A percentile compares a stretch with the other conserved stretches of the same genome.
Conservation (phyloP, 1,140 invertebrate species). For the Sarcophaga bullata region DNA sequence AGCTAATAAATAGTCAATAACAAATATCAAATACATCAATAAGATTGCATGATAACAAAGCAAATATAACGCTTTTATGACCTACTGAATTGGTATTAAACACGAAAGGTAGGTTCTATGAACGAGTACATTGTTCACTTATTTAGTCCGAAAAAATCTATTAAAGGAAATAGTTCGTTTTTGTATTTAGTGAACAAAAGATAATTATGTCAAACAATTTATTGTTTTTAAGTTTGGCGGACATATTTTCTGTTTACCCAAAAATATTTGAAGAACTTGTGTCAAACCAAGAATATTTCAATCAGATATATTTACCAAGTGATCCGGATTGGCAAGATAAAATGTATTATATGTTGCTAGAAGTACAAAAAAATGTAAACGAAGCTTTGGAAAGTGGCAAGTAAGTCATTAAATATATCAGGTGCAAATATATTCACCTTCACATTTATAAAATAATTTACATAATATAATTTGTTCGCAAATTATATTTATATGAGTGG, state of each 20-base stretch:
- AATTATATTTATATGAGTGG: too few relatives aligned
- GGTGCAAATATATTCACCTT: too few relatives aligned
- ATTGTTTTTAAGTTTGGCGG: conserved; percentile 63
- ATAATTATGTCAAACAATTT: conserved; percentile 57
- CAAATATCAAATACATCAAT: too few relatives aligned
- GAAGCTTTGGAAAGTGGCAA: conserved; percentile 51
- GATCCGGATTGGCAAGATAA: conserved; percentile 77
- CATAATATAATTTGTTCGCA: too few relatives aligned
- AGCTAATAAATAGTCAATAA: not conserved
- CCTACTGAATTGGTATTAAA: conserved; percentile 45
- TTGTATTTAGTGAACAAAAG: not conserved
- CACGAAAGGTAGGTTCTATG: conserved; percentile 40
- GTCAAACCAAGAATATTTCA: conserved; percentile 51
- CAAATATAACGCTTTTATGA: not conserved
- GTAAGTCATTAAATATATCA: conserved; percentile 36
- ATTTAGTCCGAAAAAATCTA: not conserved
- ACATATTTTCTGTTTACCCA: conserved; percentile 65
- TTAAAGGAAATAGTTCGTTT: not conserved
- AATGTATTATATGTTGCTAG: conserved; percentile 79
- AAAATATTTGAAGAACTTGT: conserved; percentile 61
- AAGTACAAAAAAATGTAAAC: conserved; percentile 70
- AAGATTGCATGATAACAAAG: conserved; percentile 43
- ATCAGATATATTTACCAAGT: conserved; percentile 72
- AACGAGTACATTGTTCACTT: not conserved
- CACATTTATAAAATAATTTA: too few relatives aligned